phyloP scores from a whole-genome alignment of 2,113 vertebrate species.

The Channa maculata region DNA sequence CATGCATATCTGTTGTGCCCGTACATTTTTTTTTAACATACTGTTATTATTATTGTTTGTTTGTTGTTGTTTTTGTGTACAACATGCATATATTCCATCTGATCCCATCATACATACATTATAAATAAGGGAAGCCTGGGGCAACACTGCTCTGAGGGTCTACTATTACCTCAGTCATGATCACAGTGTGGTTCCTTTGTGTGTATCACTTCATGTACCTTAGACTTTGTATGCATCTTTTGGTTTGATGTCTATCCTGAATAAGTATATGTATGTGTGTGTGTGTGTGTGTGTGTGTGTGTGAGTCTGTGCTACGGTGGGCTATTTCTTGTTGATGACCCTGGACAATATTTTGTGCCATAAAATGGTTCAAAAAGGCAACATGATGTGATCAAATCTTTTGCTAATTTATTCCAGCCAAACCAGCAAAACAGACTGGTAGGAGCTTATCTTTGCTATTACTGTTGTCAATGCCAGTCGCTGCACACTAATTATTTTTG shows the following conservation, averaged over 20 bases:
- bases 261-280: conserved; percentile 3
- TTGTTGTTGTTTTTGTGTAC: conserved; percentile 62
- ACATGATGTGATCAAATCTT: conserved; percentile 44
- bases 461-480: conserved; percentile 39
- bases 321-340: conserved; percentile 18
- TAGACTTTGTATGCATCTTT: conserved; percentile 60
- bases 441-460: conserved; percentile 39
- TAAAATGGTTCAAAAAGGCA: conserved; percentile 40
- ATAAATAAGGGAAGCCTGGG: conserved; percentile 55
- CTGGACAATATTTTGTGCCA: not conserved
- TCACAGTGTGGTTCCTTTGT: conserved; percentile 60
- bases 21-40: conserved; percentile 8
- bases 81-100: conserved; percentile 69
- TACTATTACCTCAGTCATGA: conserved; percentile 51
- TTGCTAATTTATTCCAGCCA: conserved; percentile 41
- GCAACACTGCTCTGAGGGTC: conserved; percentile 60
- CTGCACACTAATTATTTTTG: conserved; percentile 32
- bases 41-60: conserved; percentile 31
- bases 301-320: conserved; percentile 7
- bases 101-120: conserved; percentile 55
- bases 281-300: conserved; percentile 6
- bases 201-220: conserved; percentile 54
- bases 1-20: not conserved
- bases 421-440: conserved; percentile 18
- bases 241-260: conserved; percentile 58